A percentile compares a stretch with the other conserved stretches of the same genome.
Evolutionary conservation across 2,797 vertebrate genomes (phyloP).

Genomic region (Limnodromus scolopaceus): DNA sequence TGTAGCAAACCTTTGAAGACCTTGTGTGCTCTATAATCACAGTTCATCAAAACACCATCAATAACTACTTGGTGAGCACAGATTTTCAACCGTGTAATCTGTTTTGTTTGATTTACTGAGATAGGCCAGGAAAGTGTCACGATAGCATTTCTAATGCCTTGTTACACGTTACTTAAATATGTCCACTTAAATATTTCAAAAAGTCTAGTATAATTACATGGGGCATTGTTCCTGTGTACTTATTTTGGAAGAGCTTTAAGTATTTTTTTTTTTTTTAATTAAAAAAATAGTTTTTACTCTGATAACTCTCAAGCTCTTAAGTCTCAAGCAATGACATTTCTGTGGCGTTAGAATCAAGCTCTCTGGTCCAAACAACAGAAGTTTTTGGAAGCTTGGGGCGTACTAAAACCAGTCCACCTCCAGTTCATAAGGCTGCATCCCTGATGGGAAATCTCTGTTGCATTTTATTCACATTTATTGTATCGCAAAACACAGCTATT

Average conservation of each 20-base stretch:
- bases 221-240: not conserved
- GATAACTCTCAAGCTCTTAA: not conserved
- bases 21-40: not conserved
- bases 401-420: not conserved
- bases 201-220: not conserved
- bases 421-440: not conserved
- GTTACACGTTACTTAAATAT: not conserved
- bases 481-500: not conserved
- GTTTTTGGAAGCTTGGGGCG: not conserved
- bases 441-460: too few relatives aligned
- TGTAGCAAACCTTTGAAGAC: not conserved
- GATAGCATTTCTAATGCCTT: not conserved
- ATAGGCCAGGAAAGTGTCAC: not conserved
- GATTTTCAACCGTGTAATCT: not conserved
- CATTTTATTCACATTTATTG: not conserved
- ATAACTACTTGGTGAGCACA: not conserved
- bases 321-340: not conserved
- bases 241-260: not conserved
- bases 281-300: not conserved
- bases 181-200: not conserved
- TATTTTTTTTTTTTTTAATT: not conserved
- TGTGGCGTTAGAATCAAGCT: not conserved
- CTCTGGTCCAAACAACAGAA: not conserved
- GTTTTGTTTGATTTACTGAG: not conserved
- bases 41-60: not conserved